phyloP scores from a whole-genome alignment of 2,888 invertebrate species.

The Altica lythri region DNA sequence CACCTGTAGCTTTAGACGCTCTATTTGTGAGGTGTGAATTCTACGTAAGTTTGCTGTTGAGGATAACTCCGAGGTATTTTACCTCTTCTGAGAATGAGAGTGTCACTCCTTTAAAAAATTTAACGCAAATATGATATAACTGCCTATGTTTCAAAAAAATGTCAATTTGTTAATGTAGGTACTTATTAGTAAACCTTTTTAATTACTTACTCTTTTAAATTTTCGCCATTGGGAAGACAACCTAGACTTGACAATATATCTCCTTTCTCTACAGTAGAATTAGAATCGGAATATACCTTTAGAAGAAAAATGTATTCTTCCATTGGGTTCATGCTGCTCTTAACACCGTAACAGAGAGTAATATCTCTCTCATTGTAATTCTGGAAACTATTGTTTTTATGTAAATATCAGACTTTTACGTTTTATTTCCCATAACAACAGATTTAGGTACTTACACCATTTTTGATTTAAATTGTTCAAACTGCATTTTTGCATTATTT shows the following conservation, averaged over 20 bases:
- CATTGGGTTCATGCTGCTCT: conserved; percentile 12
- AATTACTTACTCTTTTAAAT: conserved; percentile 8
- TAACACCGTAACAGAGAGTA: conserved; percentile 31
- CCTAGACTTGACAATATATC: conserved; percentile 29
- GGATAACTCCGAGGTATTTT: too few species aligned
- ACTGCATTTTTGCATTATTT: conserved; percentile 55
- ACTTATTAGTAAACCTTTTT: too few species aligned
- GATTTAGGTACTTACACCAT: conserved; percentile 6
- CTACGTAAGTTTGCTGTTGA: too few species aligned
- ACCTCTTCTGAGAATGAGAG: too few species aligned
- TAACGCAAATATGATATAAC: too few species aligned
- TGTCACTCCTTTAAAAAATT: too few species aligned
- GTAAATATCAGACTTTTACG: not conserved
- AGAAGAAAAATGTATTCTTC: conserved; percentile 31
- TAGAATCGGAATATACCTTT: conserved; percentile 8
- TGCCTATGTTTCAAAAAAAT: too few species aligned
- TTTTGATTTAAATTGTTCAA: conserved; percentile 46
- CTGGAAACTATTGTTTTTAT: conserved; percentile 12
- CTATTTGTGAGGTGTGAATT: too few species aligned
- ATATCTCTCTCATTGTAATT: conserved; percentile 29
- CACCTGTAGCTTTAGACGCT: too few species aligned
- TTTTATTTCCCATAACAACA: not conserved
- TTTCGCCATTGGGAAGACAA: conserved; percentile 3
- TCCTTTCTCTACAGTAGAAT: conserved; percentile 54
- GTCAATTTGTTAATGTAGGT: too few species aligned